Evolutionary conservation across 2,113 vertebrate genomes (phyloP), one percentile per base, ranked within the genome.

Genomic region (Cathartes aura): DNA sequence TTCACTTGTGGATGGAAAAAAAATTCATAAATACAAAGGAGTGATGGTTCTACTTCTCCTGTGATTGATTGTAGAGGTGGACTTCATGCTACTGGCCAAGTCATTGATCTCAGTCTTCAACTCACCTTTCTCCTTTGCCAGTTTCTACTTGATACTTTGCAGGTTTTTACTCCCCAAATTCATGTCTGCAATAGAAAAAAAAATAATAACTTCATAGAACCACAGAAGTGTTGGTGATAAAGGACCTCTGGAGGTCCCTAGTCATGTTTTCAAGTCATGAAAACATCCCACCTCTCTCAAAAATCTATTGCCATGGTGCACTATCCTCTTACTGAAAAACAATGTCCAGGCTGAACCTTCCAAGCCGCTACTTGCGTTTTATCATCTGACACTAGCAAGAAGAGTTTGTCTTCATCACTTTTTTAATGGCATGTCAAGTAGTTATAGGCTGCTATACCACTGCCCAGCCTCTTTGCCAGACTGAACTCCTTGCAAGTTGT

Each of bases 101-200:
- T 98, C 97, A 2, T 97, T 98, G 0, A 98, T 92, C 87, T 98
- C 98, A 98, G 97, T 96, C 73, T 98, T 98, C 70, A 96, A 22
- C 89, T 98, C 98, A 24, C 11, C 26, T 56, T 89, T 85, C 43
- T 78, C 27, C 29, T 82, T 82, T 82, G 27, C 3, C 40, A 38
- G 36, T 9, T 71, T 99, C 96, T 98, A 97, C 60, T 98, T 98
- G 53, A 99, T 84, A 5, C 96, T 96, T 95, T 98, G 97, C 40
- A 98, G 97, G 87, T 96, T 98, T 98, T 96, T 98, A 96, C 26
- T 98, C 94, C 70, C 76, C 82, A 7, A 95, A 97, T 83, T 97
- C 55, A 0, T 91, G 3, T 52, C 17, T 70, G 32, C 22, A 60
- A 22, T 3, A 78, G 36, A 58, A 86, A 66, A 86, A 86, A 71